These are phyloP conservation scores for Neoitamus cyanurus DNA, from an alignment of 2,888 invertebrate genomes.

Conservation along the genomic window DNA sequence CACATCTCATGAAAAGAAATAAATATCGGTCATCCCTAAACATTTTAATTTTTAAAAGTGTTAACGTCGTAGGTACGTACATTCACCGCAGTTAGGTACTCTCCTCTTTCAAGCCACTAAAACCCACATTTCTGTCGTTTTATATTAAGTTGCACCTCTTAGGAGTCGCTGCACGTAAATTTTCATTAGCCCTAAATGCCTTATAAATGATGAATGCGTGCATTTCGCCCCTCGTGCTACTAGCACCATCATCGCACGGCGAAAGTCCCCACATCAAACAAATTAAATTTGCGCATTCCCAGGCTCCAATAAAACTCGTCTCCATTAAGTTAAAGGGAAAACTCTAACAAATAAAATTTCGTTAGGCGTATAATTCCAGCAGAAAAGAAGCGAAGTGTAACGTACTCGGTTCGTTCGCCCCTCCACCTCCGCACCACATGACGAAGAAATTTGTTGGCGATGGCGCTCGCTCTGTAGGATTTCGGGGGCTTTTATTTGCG, in stretches of 20 bases:
- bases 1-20: too few relatives aligned
- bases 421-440: not conserved
- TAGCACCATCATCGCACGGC: not conserved
- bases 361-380: slow-evolving; percentile 8
- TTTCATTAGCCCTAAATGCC: not conserved
- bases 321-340: slow-evolving; percentile 28
- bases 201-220: slow-evolving; percentile 5
- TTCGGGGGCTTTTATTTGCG: not conserved
- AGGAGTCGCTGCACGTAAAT: not conserved
- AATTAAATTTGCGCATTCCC: slow-evolving; percentile 23
- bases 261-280: not conserved
- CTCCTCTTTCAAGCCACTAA: not conserved
- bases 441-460: not conserved
- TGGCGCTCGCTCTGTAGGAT: not conserved
- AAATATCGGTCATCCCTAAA: too few relatives aligned
- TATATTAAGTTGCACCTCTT: not conserved
- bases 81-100: too few relatives aligned
- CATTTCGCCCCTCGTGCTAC: not conserved
- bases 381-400: slow-evolving; percentile 2
- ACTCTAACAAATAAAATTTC: slow-evolving; percentile 33
- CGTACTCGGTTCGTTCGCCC: not conserved
- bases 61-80: too few relatives aligned
- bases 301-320: slow-evolving; percentile 19
- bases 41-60: too few relatives aligned
- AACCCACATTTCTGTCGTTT: not conserved